A percentile compares a stretch with the other conserved stretches of the same genome.
phyloP scores from a whole-genome alignment of 23 tunicate species.

The Clavelina lepadiformis region DNA sequence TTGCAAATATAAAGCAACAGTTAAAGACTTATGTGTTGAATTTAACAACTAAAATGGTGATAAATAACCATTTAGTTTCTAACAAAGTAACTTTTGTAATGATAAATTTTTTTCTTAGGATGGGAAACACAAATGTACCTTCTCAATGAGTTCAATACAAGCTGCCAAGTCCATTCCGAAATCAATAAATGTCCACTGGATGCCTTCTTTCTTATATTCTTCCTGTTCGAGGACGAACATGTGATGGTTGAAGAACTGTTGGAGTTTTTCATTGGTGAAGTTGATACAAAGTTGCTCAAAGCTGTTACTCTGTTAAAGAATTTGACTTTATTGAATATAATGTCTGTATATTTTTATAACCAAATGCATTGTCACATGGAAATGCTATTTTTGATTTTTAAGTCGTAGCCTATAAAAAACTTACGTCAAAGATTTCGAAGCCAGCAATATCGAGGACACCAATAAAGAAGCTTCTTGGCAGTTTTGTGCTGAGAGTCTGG shows the following conservation, averaged over 20 bases:
- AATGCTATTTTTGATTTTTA: neutral
- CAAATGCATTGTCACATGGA: neutral
- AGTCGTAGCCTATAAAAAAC: conserved; percentile 3
- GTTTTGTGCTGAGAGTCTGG: conserved; percentile 72
- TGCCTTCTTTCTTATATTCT: conserved; percentile 97
- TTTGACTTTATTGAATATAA: neutral
- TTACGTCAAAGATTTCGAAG: conserved; percentile 94
- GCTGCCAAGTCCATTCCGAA: conserved; percentile 94
- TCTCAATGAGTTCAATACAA: conserved; percentile 90
- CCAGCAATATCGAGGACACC: conserved; percentile 98
- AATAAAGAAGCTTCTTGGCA: conserved; percentile 87
- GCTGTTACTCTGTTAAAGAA: conserved; percentile 64
- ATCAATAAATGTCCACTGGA: conserved; percentile 93
- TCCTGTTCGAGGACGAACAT: conserved; percentile 99
- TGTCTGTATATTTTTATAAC: neutral
- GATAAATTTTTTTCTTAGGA: neutral
- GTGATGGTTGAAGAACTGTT: conserved; percentile 99
- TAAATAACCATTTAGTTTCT: neutral
- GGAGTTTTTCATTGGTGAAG: conserved; percentile 98
- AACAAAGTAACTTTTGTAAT: neutral
- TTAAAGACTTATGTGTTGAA: neutral
- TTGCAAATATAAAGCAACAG: neutral
- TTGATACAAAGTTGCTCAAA: conserved; percentile 99
- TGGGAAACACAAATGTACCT: conserved; percentile 31
- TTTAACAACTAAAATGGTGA: neutral